A percentile compares a stretch with the other conserved stretches of the same genome.
phyloP scores from a whole-genome alignment of 1,140 invertebrate species.

The Conus betulinus region DNA sequence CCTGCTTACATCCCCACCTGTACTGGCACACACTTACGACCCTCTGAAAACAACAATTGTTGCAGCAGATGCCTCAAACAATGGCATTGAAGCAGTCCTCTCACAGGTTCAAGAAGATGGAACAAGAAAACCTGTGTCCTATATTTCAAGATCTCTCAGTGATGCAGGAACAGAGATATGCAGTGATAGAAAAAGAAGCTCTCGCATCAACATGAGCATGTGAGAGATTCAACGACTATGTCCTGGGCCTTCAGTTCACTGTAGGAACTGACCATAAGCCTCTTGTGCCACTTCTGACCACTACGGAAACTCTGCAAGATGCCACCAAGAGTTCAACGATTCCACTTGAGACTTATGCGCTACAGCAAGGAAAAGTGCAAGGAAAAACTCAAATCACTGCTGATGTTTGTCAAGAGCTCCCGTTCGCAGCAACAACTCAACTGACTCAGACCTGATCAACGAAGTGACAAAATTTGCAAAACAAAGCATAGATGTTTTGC shows the following conservation, averaged over 20 bases:
- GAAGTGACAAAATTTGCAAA: too few species aligned
- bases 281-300: slow-evolving; percentile 56
- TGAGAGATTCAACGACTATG: slow-evolving; percentile 77
- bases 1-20: slow-evolving; percentile 29
- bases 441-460: not conserved
- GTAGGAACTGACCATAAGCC: slow-evolving; percentile 72
- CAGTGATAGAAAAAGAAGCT: slow-evolving; percentile 77
- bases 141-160: slow-evolving; percentile 46
- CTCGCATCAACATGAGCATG: slow-evolving; percentile 77
- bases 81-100: slow-evolving; percentile 50
- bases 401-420: slow-evolving; percentile 49
- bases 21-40: slow-evolving; percentile 46
- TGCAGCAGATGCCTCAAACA: slow-evolving; percentile 47
- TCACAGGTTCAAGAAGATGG: slow-evolving; percentile 35
- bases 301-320: slow-evolving; percentile 34
- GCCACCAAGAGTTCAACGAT: slow-evolving; percentile 45
- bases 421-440: not conserved
- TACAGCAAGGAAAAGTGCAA: slow-evolving; percentile 44
- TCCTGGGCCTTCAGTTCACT: slow-evolving; percentile 67
- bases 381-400: slow-evolving; percentile 48
- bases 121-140: slow-evolving; percentile 41
- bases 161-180: slow-evolving; percentile 75
- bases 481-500: too few species aligned
- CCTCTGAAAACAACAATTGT: slow-evolving; percentile 37
- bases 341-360: slow-evolving; percentile 46